Evolutionary conservation across 2,888 invertebrate species (phyloP), one percentile per base, ranked within the genome.

Genomic region (Eucera pruinosa): DNA sequence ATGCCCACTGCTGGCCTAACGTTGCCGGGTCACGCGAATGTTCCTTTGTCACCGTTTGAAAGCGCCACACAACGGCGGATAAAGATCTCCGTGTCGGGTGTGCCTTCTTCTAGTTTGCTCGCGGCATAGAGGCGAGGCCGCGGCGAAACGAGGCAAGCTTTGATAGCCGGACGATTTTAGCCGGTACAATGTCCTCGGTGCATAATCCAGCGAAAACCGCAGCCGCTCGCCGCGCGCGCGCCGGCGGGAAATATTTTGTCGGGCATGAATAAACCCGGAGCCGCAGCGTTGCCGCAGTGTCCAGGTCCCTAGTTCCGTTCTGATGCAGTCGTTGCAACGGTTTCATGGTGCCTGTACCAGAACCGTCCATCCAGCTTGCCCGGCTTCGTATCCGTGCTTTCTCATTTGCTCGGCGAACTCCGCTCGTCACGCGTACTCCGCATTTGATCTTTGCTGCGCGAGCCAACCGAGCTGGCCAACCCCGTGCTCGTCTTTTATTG

Each of bases 141-240:
- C 48, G 50, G 13, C 4, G 20, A 54, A 36, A 33, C 73, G 72
- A 73, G 77, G 57, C 77, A 81, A 83, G 80, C 81, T 86, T 87
- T 88, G 87, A 89, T 87, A 85, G 87, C 74, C 79, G 78, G 86
- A 84, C 87, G 80, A 86, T 88, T 88, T 89, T 87, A 88, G 85
- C 80, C 61, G 76, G 82, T 74, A 85, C 84, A 83, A 79, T 85
- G 85, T 86, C 83, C 74, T 72, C 80, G 52, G 67, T 83, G 82
- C 83, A 86, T 88, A 88, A 89, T 88, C 83, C 86, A 78, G 64
- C 73, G 81, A 75, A 82, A 84, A 82, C 81, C 84, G 67, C 80
- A 58, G 70, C 57, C 62, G 67, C 45, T 52, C 79, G 66, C 52
- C 75, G 6, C 33, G 33, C 7, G 33, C 76, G n/a, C n/a, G n/a